Base-by-base conservation (phyloP, 2,888 invertebrate species). In the Tetramorium bicarinatum region DNA sequence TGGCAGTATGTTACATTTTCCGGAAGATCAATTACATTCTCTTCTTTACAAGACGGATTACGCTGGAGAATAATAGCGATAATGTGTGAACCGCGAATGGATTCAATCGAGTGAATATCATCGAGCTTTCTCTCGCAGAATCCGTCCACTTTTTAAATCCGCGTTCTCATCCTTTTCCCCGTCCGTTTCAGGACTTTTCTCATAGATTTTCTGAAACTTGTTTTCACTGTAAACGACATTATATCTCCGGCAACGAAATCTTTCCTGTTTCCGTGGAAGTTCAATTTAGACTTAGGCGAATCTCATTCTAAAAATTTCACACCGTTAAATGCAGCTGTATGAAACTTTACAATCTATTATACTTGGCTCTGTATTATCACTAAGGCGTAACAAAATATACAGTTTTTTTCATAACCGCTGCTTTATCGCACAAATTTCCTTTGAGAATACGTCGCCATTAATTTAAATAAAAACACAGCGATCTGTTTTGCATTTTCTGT, bases 151-250 rank as follows among this genome's bases (percentile, higher is more conserved):
- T 56, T 56, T 79, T 21, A 44, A 38, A 69, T 34, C 18, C 47
- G 18, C 25, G 3, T 34, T 21, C 15, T 56, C 44, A 13, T 59
- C 34, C 15, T 67, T 64, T 54, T n/a, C 9, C 74, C 47, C 54
- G 25, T 76, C 41, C n/a, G 52, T 52, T n/a, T 52, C 18, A 52
- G 41, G 52, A 47, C 47, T 66, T 76, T 66, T 11, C 52, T 52
- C 52, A 52, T 25, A 52, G 76, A 76, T 76, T 66, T 66, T 52
- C 49, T 49, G 18, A 76, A 76, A 66, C 18, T 41, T 76, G 52
- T 76, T 77, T 66, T 66, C 25, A 34, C 21, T 52, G 38, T 66
- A 67, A 67, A 38, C 11, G 66, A 52, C 41, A 52, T 76, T 76
- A 52, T 76, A 76, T 76, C 61, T 66, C 66, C 52, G 67, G 18